phyloP scores from a whole-genome alignment of 2,113 vertebrate genomes.

The Phaethon lepturus region DNA sequence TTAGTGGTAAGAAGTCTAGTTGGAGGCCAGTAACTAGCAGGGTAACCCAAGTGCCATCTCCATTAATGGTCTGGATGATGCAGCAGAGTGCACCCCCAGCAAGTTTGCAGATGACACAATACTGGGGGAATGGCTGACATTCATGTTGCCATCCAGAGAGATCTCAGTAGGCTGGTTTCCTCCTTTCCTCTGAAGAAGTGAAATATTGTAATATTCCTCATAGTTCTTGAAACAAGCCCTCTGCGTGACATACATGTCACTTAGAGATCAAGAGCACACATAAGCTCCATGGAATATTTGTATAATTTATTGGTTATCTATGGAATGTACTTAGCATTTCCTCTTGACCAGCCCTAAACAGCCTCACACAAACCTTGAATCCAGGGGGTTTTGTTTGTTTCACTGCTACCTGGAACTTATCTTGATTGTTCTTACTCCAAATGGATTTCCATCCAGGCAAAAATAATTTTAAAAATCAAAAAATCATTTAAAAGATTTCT shows the following conservation, averaged over 20 bases:
- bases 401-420: background rate
- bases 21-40: background rate
- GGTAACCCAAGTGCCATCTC: background rate
- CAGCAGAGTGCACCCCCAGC: background rate
- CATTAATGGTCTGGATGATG: background rate
- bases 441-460: background rate
- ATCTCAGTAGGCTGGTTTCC: background rate
- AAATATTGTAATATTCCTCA: background rate
- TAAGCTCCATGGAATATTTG: background rate
- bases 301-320: background rate
- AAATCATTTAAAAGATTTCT: background rate
- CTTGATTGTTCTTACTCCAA: background rate
- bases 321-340: background rate
- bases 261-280: background rate
- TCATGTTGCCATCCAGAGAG: background rate
- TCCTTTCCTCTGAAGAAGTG: background rate
- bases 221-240: background rate
- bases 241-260: background rate
- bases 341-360: background rate
- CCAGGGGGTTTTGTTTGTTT: accelerated
- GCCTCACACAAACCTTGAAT: background rate
- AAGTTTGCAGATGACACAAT: background rate
- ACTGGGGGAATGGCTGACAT: background rate
- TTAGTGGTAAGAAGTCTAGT: background rate
- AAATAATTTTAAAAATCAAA: background rate